A percentile compares a stretch with the other conserved stretches of the same genome.
These are phyloP conservation scores for Crotalus horridus DNA, from an alignment of 2,113 vertebrate species.

Conservation along the genomic window DNA sequence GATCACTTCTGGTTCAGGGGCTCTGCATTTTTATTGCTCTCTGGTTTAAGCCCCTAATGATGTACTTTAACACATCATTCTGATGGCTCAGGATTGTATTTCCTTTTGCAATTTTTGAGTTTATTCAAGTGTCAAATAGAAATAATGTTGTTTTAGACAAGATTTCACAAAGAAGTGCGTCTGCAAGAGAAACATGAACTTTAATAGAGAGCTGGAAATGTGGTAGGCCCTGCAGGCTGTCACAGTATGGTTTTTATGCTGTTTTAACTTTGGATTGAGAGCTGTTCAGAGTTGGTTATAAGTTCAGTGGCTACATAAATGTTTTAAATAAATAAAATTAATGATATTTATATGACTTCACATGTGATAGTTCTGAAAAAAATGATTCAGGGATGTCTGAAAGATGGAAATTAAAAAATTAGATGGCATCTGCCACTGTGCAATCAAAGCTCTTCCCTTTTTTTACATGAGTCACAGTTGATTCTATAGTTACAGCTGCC, in stretches of 20 bases:
- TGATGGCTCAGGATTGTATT: not conserved
- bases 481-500: not conserved
- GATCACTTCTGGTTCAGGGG: constrained; percentile 15
- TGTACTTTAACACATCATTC: constrained; percentile 25
- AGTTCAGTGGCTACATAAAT: too few relatives aligned
- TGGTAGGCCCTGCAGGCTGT: not conserved
- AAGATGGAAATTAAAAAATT: not conserved
- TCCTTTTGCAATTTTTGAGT: not conserved
- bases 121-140: constrained; percentile 8
- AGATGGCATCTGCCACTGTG: not conserved
- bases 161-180: constrained; percentile 15
- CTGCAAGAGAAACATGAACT: not conserved
- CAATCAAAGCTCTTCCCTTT: not conserved
- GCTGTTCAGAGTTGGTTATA: too few relatives aligned
- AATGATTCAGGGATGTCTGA: not conserved
- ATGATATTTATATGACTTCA: not conserved
- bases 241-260: not conserved
- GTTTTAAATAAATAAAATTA: not conserved
- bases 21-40: constrained; percentile 23
- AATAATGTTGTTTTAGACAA: not conserved
- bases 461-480: not conserved
- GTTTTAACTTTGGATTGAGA: too few relatives aligned
- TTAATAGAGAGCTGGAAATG: not conserved
- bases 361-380: not conserved
- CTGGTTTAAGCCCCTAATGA: not conserved